Evolutionary conservation across 2,113 vertebrate genomes (phyloP).

Genomic region (Xenopus laevis): DNA sequence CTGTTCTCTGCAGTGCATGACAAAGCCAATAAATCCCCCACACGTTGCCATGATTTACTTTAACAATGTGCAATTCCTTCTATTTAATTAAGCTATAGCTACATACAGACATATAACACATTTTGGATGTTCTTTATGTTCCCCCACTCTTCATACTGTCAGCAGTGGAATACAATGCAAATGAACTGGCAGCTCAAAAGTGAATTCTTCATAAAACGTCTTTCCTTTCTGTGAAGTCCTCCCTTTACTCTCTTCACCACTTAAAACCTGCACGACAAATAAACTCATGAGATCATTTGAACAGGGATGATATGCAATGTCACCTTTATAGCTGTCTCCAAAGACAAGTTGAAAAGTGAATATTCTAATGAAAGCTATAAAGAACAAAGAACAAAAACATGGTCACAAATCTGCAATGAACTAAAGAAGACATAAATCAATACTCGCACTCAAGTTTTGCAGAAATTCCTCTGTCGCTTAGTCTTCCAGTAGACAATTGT

Average conservation of each 20-base stretch:
- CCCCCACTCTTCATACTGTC: conserved; percentile 1
- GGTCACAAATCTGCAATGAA: conserved; percentile 59
- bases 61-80: no score
- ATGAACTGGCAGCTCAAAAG: conserved; percentile 17
- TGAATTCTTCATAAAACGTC: conserved; percentile 29
- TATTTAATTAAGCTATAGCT: no score
- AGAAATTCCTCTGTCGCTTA: conserved; percentile 53
- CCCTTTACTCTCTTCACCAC: conserved; percentile 25
- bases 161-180: conserved; percentile 21
- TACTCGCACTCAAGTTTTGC: conserved; percentile 54
- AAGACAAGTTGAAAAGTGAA: conserved; percentile 51
- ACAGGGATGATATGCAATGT: conserved; percentile 55
- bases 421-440: conserved; percentile 52
- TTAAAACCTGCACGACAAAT: conserved; percentile 49
- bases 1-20: no score
- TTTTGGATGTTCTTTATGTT: not conserved
- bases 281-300: conserved; percentile 45
- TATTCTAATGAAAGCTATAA: conserved; percentile 59
- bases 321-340: conserved; percentile 51
- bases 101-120: no score
- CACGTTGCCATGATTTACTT: no score
- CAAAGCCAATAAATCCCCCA: no score
- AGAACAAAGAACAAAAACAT: conserved; percentile 57
- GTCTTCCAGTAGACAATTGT: conserved; percentile 54
- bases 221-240: conserved; percentile 18